A percentile compares a stretch with the other conserved stretches of the same genome.
These are phyloP conservation scores for Pseudopleuronectes americanus DNA, from an alignment of 2,797 vertebrate species.

Conservation along the genomic window DNA sequence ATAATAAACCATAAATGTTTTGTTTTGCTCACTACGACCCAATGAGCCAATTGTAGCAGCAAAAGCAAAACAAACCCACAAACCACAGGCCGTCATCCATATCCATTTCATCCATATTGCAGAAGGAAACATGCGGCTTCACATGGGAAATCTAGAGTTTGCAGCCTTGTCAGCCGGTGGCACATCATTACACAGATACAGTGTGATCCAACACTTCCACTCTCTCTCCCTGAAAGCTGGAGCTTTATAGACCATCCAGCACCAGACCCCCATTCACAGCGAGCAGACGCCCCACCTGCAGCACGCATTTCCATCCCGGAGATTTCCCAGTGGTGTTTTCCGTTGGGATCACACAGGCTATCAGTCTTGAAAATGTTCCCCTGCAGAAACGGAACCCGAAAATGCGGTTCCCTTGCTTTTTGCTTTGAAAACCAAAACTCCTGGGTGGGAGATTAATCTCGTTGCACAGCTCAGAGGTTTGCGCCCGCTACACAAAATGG, in stretches of 20 bases:
- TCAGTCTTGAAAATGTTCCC: constrained; percentile 66
- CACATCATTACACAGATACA: constrained; percentile 65
- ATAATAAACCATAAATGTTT: too few species aligned
- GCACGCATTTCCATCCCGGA: constrained; percentile 56
- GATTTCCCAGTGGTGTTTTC: constrained; percentile 69
- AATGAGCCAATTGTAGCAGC: constrained; percentile 5
- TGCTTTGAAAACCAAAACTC: constrained; percentile 61
- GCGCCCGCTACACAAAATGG: constrained; percentile 30
- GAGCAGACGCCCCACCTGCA: constrained; percentile 40
- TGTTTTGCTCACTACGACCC: background rate
- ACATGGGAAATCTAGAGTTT: constrained; percentile 69
- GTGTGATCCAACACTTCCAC: constrained; percentile 48
- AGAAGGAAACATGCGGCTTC: constrained; percentile 44
- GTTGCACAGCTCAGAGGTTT: constrained; percentile 46
- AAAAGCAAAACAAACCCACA: constrained; percentile 30
- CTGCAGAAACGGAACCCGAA: constrained; percentile 28
- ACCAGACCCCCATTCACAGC: constrained; percentile 44
- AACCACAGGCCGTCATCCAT: constrained; percentile 18
- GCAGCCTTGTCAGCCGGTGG: constrained; percentile 55
- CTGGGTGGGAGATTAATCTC: constrained; percentile 52
- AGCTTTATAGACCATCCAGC: constrained; percentile 40
- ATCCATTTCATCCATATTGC: constrained; percentile 35
- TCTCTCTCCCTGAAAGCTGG: constrained; percentile 41
- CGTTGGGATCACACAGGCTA: constrained; percentile 48
- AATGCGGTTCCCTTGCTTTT: constrained; percentile 28